Evolutionary conservation across 1,140 invertebrate genomes (phyloP), one percentile per base, ranked within the genome.

Genomic region (Sipha flava): DNA sequence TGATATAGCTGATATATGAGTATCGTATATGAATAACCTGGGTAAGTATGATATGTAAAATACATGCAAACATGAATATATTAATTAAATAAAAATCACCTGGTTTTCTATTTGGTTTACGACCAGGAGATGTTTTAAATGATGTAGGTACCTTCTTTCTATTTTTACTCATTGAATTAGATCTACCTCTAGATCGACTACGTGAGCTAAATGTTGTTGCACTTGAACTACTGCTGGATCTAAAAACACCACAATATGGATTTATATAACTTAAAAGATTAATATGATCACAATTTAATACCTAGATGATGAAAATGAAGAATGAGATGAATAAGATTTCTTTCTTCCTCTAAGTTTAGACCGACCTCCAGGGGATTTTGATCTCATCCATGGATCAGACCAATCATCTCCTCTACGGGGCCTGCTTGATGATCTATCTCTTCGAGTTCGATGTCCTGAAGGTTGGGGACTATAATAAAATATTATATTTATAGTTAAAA

Each of bases 381-480:
- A 89, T 10, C 92, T 86, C 93, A 94, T 94, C 95, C 95, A 97
- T 1, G 95, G 95, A 87, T 97, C 95, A 29, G 92, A 92, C 95
- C 95, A 97, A 84, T 95, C 94, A 84, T 96, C 94, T 7, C 89
- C 91, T 81, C 92, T 87, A 4, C 86, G 62, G n/a, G 75, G 75
- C 52, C 79, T 62, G 26, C 64, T 70, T 9, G 45, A 64, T 29
- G 80, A 81, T 29, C 77, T 57, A 47, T 81, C 81, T 49, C 81
- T 40, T 49, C 81, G 37, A 23, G 79, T 72, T 21, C 81, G 75
- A 62, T 79, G 64, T 12, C 81, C 66, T 52, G 70, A 62, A 12
- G 80, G 62, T 57, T 77, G 73, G 1, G 81, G 81, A 12, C 81
- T 81, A 52, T 0, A 77, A 43, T 79, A 14, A 52, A 57, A n/a